A percentile compares a stretch with the other conserved stretches of the same genome.
phyloP scores from a whole-genome alignment of 2,888 invertebrate genomes.

The Lutraria lutraria region DNA sequence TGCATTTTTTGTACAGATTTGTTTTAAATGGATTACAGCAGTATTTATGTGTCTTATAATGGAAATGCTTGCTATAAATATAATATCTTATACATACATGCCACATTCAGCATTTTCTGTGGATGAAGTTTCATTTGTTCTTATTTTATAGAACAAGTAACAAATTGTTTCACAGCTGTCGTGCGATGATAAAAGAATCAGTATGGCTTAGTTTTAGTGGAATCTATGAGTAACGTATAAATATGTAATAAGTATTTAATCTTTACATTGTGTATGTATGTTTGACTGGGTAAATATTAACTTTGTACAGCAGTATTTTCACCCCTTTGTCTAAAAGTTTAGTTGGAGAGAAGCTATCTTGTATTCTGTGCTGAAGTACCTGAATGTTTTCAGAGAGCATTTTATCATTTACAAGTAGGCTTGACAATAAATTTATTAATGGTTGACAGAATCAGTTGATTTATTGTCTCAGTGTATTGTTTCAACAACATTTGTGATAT shows the following conservation, averaged over 20 bases:
- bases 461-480: conserved; percentile 1
- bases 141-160: background rate
- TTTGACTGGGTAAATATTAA: background rate
- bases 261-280: background rate
- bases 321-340: background rate
- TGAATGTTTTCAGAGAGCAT: conserved; percentile 12
- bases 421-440: background rate
- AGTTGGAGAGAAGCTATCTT: background rate
- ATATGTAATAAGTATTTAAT: background rate
- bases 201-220: background rate
- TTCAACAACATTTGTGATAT: background rate
- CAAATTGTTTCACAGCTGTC: background rate
- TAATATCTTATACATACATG: background rate
- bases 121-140: background rate
- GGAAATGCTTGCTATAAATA: background rate
- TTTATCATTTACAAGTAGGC: background rate
- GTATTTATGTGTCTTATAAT: background rate
- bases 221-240: background rate
- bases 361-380: background rate
- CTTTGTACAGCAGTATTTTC: background rate
- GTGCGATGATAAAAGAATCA: background rate
- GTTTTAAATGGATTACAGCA: background rate
- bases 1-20: background rate
- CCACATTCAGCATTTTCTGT: background rate
- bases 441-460: background rate